phyloP scores from a whole-genome alignment of 2,888 invertebrate species.

The Agapetus fuscipes region DNA sequence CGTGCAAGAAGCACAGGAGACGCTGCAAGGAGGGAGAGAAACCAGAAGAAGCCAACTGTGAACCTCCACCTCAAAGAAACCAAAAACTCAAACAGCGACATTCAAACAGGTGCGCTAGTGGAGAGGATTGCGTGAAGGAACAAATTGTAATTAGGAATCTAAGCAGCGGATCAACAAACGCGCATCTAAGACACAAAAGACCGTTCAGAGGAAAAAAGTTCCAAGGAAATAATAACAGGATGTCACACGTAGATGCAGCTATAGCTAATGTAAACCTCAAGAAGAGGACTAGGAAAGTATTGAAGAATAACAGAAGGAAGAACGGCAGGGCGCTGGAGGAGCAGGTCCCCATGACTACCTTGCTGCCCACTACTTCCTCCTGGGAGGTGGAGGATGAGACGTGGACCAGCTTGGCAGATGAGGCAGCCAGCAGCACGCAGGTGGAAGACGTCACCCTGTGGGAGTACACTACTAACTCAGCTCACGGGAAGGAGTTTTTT shows the following conservation, averaged over 20 bases:
- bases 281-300: constrained; percentile 16
- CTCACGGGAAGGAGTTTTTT: constrained; percentile 40
- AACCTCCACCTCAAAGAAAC: constrained; percentile 33
- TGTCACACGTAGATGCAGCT: constrained; percentile 25
- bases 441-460: constrained; percentile 32
- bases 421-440: constrained; percentile 36
- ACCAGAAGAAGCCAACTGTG: constrained; percentile 22
- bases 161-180: constrained; percentile 3
- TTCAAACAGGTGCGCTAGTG: neutral
- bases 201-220: constrained; percentile 24
- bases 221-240: constrained; percentile 22
- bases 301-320: constrained; percentile 17
- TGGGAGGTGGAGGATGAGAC: constrained; percentile 35
- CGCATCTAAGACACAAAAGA: constrained; percentile 18
- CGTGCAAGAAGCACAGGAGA: constrained; percentile 31
- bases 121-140: neutral
- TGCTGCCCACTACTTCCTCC: constrained; percentile 31
- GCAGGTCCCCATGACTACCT: constrained; percentile 33
- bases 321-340: constrained; percentile 43
- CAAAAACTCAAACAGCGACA: constrained; percentile 28
- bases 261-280: constrained; percentile 3
- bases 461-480: constrained; percentile 29
- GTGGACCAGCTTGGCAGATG: constrained; percentile 43
- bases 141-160: constrained; percentile 10
- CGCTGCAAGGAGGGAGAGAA: constrained; percentile 27